Evolutionary conservation across 2,888 invertebrate species (phyloP).

Genomic region (Neoascia interrupta): DNA sequence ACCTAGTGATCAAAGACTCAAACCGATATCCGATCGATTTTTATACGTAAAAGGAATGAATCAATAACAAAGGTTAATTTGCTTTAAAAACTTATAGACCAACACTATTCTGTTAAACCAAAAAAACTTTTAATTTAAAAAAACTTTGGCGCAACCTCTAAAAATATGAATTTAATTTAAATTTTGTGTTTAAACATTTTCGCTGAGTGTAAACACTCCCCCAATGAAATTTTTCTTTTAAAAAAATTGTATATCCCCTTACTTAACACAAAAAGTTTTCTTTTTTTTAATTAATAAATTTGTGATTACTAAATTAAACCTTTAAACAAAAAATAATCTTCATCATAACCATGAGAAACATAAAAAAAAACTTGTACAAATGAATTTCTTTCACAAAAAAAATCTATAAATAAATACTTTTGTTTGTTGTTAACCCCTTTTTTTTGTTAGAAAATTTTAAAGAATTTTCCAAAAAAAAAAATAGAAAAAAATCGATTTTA

Average conservation of each 20-base stretch:
- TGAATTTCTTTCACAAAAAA: slow-evolving; percentile 46
- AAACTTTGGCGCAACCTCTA: slow-evolving; percentile 59
- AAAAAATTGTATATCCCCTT: slow-evolving; percentile 30
- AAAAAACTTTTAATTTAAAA: slow-evolving; percentile 55
- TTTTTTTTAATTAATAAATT: slow-evolving; percentile 55
- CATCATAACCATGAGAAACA: slow-evolving; percentile 36
- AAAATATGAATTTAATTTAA: slow-evolving; percentile 40
- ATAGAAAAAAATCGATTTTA: slow-evolving; percentile 49
- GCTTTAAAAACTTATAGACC: slow-evolving; percentile 38
- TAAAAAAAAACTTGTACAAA: slow-evolving; percentile 59
- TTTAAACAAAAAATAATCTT: slow-evolving; percentile 43
- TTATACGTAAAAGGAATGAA: slow-evolving; percentile 32
- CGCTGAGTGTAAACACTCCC: slow-evolving; percentile 60
- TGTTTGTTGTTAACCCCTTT: no score
- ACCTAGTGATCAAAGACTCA: slow-evolving; percentile 51
- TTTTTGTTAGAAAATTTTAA: slow-evolving; percentile 55
- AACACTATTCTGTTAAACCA: slow-evolving; percentile 51
- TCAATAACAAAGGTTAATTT: slow-evolving; percentile 33
- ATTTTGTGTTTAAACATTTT: slow-evolving; percentile 36
- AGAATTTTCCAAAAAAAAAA: slow-evolving; percentile 15
- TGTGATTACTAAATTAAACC: slow-evolving; percentile 68
- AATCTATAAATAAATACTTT: slow-evolving; percentile 2
- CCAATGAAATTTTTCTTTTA: slow-evolving; percentile 31
- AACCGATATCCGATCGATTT: slow-evolving; percentile 16
- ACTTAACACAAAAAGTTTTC: slow-evolving; percentile 38